Percentiles rank a stretch among this genome's conserved stretches.
Evolutionary conservation across 2,797 vertebrate species (phyloP).

Genomic region (Echeneis naucrates): DNA sequence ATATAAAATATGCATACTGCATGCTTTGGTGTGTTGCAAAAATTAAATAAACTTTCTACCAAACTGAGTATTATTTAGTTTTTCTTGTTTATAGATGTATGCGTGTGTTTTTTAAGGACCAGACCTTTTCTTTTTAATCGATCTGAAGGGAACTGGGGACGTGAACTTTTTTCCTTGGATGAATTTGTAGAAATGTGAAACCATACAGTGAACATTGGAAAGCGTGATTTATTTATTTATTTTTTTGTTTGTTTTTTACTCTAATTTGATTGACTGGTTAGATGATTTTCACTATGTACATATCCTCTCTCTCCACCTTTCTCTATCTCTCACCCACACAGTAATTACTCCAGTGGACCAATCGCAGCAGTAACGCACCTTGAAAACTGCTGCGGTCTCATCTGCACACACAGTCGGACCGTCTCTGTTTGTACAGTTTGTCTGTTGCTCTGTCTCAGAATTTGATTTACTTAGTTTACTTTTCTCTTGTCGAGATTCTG

Average conservation of each 20-base stretch:
- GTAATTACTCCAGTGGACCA: conserved; percentile 27
- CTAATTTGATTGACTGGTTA: conserved; percentile 3
- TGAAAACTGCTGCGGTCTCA: neutral
- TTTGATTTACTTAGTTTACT: neutral
- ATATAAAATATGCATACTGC: conserved; percentile 33
- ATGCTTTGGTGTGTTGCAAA: conserved; percentile 36
- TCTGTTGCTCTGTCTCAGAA: conserved; percentile 1
- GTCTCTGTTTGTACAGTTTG: conserved; percentile 11
- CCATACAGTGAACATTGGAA: too few species aligned
- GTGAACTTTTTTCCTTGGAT: too few species aligned
- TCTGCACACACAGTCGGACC: neutral
- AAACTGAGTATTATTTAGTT: conserved; percentile 10
- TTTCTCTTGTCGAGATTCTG: neutral
- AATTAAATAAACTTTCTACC: conserved; percentile 65
- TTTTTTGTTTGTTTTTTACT: too few species aligned
- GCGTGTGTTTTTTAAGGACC: neutral
- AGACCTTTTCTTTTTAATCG: neutral
- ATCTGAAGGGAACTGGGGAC: neutral
- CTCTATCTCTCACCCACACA: neutral
- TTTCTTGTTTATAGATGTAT: conserved; percentile 1
- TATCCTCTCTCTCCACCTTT: neutral
- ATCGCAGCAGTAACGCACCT: conserved; percentile 30
- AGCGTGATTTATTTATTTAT: neutral
- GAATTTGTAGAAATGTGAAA: too few species aligned
- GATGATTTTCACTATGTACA: conserved; percentile 1